Base-by-base conservation (phyloP, 2,888 invertebrate species). In the Harpalus rufipes region DNA sequence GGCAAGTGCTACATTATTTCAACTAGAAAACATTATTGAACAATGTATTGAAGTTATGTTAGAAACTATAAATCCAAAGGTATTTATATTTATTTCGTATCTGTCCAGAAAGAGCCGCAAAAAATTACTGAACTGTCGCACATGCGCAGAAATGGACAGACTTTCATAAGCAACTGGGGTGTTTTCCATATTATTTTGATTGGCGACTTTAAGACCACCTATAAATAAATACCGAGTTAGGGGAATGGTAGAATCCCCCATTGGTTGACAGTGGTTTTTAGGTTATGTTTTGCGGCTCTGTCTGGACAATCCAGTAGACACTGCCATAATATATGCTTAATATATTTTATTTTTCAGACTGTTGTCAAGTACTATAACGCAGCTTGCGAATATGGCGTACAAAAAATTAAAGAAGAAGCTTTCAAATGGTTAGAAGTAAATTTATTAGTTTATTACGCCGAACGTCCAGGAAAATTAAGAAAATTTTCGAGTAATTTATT, bases 31-130 rank as follows among this genome's bases (percentile, higher is more conserved):
- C 14, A 91, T 95, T 44, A 95, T 96, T 86, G 94, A 95, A 85
- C 95, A 95, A 88, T 96, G 96, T 90, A 92, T 92, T 21, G 94
- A 94, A 88, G 94, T 96, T 58, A 96, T 96, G 96, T 91, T 93
- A 85, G 95, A 96, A 88, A 95, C 94, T n/a, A 94, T 95, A 58
- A 95, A 95, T 89, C 92, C 93, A 86, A 93, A 93, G 90, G 92
- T 92, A 88, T 86, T n/a, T n/a, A 83, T 65, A 65, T 41, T n/a
- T 8, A 79, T 51, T 41, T 14, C 12, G 21, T 1, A 3, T 21
- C 1, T 1, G 21, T 21, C 21, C 3, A 3, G 21, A 3, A 21
- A 21, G 21, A n/a, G n/a, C n/a, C n/a, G n/a, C n/a, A n/a, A n/a
- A n/a, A n/a, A n/a, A n/a, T n/a, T n/a, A n/a, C n/a, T n/a, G n/a